phyloP scores from a whole-genome alignment of 2,888 invertebrate species.

The Phytoseiulus persimilis region DNA sequence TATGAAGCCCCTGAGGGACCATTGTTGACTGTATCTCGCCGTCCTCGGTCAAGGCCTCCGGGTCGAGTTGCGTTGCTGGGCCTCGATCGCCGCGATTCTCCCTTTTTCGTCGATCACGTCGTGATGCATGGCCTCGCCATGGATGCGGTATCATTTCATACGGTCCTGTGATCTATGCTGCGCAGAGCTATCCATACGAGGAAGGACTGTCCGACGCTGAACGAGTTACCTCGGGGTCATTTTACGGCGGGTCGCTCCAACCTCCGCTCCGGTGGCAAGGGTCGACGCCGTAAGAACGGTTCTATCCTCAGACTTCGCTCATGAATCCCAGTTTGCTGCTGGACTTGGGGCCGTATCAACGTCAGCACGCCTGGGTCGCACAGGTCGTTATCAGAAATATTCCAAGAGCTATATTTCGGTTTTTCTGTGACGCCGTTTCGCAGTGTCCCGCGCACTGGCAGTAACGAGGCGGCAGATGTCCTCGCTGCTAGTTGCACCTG shows the following conservation, averaged over 20 bases:
- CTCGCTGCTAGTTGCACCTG: not conserved
- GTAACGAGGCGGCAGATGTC: not conserved
- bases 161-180: not conserved
- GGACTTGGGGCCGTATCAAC: not conserved
- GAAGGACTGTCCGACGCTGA: no score
- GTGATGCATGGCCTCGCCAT: not conserved
- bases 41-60: not conserved
- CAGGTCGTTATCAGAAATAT: not conserved
- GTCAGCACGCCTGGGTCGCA: not conserved
- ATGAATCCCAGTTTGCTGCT: not conserved
- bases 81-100: not conserved
- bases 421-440: not conserved
- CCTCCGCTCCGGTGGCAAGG: not conserved
- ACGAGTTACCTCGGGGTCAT: no score
- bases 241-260: no score
- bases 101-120: not conserved
- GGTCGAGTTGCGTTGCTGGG: not conserved
- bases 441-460: not conserved
- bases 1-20: conserved; percentile 23
- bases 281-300: not conserved
- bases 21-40: conserved; percentile 37
- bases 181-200: not conserved
- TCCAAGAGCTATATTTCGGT: not conserved
- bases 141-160: not conserved
- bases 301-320: not conserved